These are phyloP conservation scores for Ceriagrion tenellum DNA, from an alignment of 2,888 invertebrate genomes.

Conservation along the genomic window DNA sequence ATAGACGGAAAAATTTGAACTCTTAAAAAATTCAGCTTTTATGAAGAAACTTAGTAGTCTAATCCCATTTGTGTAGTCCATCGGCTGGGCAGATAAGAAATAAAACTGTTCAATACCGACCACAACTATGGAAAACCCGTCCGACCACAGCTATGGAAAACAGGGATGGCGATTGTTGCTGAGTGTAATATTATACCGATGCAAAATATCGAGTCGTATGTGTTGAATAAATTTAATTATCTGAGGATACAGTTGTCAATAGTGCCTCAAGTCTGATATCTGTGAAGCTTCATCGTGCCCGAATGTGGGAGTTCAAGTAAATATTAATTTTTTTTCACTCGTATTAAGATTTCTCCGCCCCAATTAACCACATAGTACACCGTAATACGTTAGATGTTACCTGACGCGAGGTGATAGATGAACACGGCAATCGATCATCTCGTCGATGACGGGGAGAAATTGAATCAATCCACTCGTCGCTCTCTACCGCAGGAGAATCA, in stretches of 20 bases:
- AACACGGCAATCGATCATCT: slow-evolving; percentile 6
- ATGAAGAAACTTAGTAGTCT: too few species aligned
- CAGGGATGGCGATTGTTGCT: not conserved
- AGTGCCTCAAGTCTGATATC: not conserved
- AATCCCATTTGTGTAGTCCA: too few species aligned
- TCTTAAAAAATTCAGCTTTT: too few species aligned
- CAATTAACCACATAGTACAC: not conserved
- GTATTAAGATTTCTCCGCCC: not conserved
- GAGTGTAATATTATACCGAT: too few species aligned
- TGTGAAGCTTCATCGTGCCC: not conserved
- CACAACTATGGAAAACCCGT: not conserved
- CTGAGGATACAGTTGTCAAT: not conserved
- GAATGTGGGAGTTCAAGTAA: not conserved
- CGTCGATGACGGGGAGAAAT: not conserved
- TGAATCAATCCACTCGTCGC: not conserved
- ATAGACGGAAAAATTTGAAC: too few species aligned
- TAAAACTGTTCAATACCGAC: too few species aligned
- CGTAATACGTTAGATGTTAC: slow-evolving; percentile 18
- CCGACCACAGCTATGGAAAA: not conserved
- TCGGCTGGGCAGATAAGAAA: too few species aligned
- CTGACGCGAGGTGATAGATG: not conserved
- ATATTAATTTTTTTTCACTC: not conserved
- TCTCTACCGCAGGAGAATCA: not conserved
- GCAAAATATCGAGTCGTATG: too few species aligned
- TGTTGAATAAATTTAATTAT: not conserved